Evolutionary conservation across 1,140 invertebrate species (phyloP), one percentile per base, ranked within the genome.

Genomic region (Drosophila melanogaster): DNA sequence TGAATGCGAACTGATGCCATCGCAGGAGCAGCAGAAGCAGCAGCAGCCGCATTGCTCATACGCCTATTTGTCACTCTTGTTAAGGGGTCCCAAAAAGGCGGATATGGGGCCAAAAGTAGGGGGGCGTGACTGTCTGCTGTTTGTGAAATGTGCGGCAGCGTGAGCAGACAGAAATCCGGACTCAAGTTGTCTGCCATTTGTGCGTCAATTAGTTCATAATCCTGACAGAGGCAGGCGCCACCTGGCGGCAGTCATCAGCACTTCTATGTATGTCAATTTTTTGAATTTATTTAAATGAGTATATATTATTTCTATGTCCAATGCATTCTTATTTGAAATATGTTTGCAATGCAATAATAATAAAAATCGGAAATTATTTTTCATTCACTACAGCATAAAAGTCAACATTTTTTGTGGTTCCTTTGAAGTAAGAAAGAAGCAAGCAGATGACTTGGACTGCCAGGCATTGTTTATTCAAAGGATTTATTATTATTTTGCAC

Each of bases 1-100:
- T 86, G 61, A 87, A 87, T 87, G 84, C 77, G 65, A 60, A 50
- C 84, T 70, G 60, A 66, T 75, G 72, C 46, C 66, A 43, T 71
- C 53, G 59, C 65, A 46, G 26, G 1, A 30, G 7, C 65, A 38
- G 56, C 65, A 66, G 46, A 8, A 37, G 56, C 65, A 66, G 46
- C 35, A 37, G 35, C 65, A 46, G 56, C 71, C 65, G n/a, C 30
- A 51, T 73, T 84, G 30, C 67, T 72, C 67, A 85, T 81, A 85
- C 67, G 81, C 75, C 81, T 79, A 86, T 86, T 87, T 86, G 79
- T 87, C 81, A 86, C 50, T 46, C 50, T 46, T 37, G 15, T 40
- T 44, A 41, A 35, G 49, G 17, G 22, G 30, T 11, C 19, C 17
- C 4, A n/a, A 24, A 15, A 17, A 7, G 41, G 41, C 10, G 41